Base-by-base conservation (phyloP, 2,888 invertebrate genomes). In the Drosophila paranaensis region DNA sequence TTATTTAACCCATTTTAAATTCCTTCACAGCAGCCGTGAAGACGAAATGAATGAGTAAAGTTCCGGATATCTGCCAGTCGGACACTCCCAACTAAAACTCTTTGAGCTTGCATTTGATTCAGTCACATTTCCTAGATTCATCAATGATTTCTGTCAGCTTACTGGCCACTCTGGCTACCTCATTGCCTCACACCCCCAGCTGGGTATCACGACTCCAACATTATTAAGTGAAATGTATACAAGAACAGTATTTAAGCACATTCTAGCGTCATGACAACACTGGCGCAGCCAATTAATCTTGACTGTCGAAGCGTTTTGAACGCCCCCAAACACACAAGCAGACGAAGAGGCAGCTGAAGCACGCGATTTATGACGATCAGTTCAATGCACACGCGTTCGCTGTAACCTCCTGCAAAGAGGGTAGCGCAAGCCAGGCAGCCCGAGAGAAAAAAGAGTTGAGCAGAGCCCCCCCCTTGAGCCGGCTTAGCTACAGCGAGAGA, bases 311-410 rank as follows among this genome's bases (percentile, higher is more conserved):
- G 76, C 61, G 50, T 56, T 45, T 48, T 45, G 25, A 25, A 35
- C 48, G 53, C 43, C 66, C 51, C 40, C 56, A n/a, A 48, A 27
- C 6, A 40, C 6, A 33, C 9, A n/a, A 45, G 39, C 3, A 35
- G n/a, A 16, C 16, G n/a, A 1, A 54, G 39, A 11, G 40, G 54
- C 57, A 57, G 45, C 35, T 46, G 60, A 60, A 63, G 55, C 70
- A 35, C 13, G 65, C 87, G 71, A 84, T 86, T 81, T 81, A 88
- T 83, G 83, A 81, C 61, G 87, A 81, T 68, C 87, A 73, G 88
- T 83, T 86, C 78, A 86, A 58, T 81, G 86, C 77, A 85, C 74
- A 85, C 71, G 86, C 77, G 60, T 68, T 68, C 35, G 14, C 48
- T 45, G 46, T 71, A 76, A 82, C 88, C 82, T 82, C 87, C 88